These are phyloP conservation scores for Trissolcus basalis DNA, from an alignment of 1,140 invertebrate species.

Conservation along the genomic window DNA sequence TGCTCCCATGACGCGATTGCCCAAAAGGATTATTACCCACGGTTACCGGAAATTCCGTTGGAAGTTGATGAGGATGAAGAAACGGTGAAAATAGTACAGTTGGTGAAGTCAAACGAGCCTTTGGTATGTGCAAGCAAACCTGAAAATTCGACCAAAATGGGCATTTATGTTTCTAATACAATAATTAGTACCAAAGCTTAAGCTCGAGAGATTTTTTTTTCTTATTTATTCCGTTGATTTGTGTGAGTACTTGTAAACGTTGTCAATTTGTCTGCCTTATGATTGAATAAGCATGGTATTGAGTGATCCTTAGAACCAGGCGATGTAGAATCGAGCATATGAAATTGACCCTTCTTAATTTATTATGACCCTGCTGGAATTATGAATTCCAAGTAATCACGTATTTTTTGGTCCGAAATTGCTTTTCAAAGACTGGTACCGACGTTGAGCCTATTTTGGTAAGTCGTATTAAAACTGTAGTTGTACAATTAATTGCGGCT, in stretches of 20 bases:
- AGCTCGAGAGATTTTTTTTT: conserved; percentile 25
- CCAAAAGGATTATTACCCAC: conserved; percentile 95
- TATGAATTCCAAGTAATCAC: conserved; percentile 72
- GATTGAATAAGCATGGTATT: conserved; percentile 59
- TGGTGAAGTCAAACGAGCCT: conserved; percentile 97
- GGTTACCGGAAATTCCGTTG: conserved; percentile 89
- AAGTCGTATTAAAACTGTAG: conserved; percentile 79
- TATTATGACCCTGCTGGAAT: conserved; percentile 27
- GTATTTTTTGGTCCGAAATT: conserved; percentile 76
- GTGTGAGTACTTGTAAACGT: conserved; percentile 60
- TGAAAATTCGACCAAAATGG: conserved; percentile 21
- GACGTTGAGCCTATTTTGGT: conserved; percentile 96
- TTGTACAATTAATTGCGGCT: conserved; percentile 17
- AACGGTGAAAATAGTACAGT: conserved; percentile 96
- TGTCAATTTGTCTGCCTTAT: conserved; percentile 47
- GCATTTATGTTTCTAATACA: conserved; percentile 57
- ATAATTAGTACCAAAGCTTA: conserved; percentile 50
- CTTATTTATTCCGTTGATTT: conserved; percentile 49
- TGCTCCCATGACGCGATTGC: conserved; percentile 96
- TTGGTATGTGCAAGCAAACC: conserved; percentile 81
- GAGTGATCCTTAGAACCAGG: conserved; percentile 49
- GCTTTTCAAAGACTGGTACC: conserved; percentile 87
- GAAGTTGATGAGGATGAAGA: conserved; percentile 95
- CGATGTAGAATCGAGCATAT: conserved; percentile 35
- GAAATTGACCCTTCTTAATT: not conserved